Base-by-base conservation (phyloP, 2,113 vertebrate genomes). In the Leucosticte australis region DNA sequence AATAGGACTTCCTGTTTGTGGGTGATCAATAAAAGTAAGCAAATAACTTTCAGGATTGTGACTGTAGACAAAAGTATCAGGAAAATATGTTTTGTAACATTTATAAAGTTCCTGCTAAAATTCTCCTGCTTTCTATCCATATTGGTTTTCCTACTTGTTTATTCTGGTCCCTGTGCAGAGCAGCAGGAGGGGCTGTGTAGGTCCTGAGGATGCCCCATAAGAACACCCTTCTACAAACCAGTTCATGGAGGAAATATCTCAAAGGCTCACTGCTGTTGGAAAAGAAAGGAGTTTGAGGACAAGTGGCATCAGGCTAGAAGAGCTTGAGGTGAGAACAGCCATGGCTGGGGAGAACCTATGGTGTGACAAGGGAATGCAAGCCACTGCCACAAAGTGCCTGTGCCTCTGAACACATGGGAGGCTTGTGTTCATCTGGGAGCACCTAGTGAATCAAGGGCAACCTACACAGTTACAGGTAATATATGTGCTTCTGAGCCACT, bases 181-280 rank as follows among this genome's bases (percentile, higher is more conserved):
- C n/a, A 39, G 17, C 0, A 2, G 14, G 35, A 74, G 59, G 11
- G 59, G 31, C 44, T 35, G 31, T 28, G 27, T 9, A 22, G 31
- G 23, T 22, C 9, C 53, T 53, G 42, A 28, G 22, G 16, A 19
- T 67, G 20, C 26, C 52, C 35, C 28, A 14, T 21, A 63, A 49
- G 24, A 81, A 11, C 8, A 21, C 8, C 8, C 15, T 57, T 30
- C 33, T 28, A 5, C 41, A 76, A 47, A 52, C 6, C 0, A 0
- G 22, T 39, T 13, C 28, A 31, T 62, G 56, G 27, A 65, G 50
- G 59, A 60, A 41, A 55, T 9, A 8, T 14, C 30, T 78, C 39
- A 39, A 57, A 85, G 67, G 17, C 33, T 87, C 13, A 10, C 7
- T 33, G 35, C 46, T 79, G 14, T 28, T 65, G 67, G 31, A 59